Base-by-base conservation (phyloP, 2,888 invertebrate species). In the Cyclophora punctaria region DNA sequence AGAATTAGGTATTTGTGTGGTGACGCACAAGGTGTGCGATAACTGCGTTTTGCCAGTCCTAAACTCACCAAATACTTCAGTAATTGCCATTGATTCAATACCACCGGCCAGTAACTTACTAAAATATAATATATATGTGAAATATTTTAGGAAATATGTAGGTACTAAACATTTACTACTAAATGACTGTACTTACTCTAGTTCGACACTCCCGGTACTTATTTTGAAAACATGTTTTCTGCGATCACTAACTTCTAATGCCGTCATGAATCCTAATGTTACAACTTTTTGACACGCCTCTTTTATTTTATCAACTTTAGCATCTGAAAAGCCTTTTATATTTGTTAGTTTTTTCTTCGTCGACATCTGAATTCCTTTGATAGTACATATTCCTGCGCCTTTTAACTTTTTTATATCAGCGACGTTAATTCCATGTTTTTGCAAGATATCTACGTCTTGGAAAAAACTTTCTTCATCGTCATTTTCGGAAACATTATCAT, bases 61-160 rank as follows among this genome's bases (percentile, higher is more conserved):
- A 70, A 94, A 95, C 82, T 95, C 95, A 4, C 95, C 95, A 75
- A 95, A 95, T 4, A 92, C 94, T 85, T 95, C 95, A 0, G 95
- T 95, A 48, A 95, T 95, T 0, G 94, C 90, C 94, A 95, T 95
- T 4, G 95, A 95, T 79, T 95, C 95, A 48, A 95, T 89, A 0
- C 95, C 95, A 35, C 95, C 95, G 3, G 93, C 94, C 45, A 95
- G 73, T 35, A 95, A 80, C 73, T 93, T 93, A 69, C 95, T 95
- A 44, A 58, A 78, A 50, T 41, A 69, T 34, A 34, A 46, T 46
- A 44, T 33, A 34, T 20, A 20, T 1, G 20, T 20, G 20, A 20
- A 20, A 20, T 1, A 1, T 20, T 20, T 20, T 20, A 20, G 20
- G 20, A 20, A 37, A 37, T 37, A 37, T 5, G 37, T 37, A 37